Percentiles rank a stretch among this genome's conserved stretches.
These are phyloP conservation scores for Uropetala carovei DNA, from an alignment of 2,888 invertebrate genomes.

Conservation along the genomic window DNA sequence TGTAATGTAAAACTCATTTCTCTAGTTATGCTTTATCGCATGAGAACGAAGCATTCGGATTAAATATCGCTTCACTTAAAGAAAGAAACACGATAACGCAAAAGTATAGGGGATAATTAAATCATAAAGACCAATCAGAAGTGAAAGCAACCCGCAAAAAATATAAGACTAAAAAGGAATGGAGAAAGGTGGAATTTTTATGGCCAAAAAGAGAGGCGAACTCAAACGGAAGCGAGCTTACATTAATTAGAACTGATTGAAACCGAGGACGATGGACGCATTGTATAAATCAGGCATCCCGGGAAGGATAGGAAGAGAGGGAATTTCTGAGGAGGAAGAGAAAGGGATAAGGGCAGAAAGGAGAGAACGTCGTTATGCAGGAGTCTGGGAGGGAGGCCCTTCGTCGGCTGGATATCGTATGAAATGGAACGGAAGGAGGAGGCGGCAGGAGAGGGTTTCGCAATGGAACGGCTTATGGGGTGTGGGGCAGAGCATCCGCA, in stretches of 20 bases:
- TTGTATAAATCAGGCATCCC: neutral
- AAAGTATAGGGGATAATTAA: no score
- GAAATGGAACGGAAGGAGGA: slow-evolving; percentile 14
- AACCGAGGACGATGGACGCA: neutral
- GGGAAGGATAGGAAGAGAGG: neutral
- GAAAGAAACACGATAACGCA: no score
- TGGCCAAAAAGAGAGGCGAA: neutral
- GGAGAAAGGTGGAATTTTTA: neutral
- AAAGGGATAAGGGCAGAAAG: neutral
- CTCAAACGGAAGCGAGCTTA: neutral
- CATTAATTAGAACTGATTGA: slow-evolving; percentile 8
- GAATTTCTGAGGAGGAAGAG: neutral
- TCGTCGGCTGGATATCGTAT: slow-evolving; percentile 22
- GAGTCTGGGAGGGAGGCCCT: neutral
- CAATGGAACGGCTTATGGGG: neutral
- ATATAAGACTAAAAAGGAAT: neutral
- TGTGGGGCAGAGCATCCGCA: neutral
- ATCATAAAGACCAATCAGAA: no score
- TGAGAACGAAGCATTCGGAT: no score
- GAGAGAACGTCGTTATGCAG: neutral
- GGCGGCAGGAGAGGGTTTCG: neutral
- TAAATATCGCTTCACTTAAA: no score
- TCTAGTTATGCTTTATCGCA: no score
- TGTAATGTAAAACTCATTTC: no score
- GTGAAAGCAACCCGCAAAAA: no score